Evolutionary conservation across 1,140 invertebrate species (phyloP).

Genomic region (Oryctes rhinoceros): DNA sequence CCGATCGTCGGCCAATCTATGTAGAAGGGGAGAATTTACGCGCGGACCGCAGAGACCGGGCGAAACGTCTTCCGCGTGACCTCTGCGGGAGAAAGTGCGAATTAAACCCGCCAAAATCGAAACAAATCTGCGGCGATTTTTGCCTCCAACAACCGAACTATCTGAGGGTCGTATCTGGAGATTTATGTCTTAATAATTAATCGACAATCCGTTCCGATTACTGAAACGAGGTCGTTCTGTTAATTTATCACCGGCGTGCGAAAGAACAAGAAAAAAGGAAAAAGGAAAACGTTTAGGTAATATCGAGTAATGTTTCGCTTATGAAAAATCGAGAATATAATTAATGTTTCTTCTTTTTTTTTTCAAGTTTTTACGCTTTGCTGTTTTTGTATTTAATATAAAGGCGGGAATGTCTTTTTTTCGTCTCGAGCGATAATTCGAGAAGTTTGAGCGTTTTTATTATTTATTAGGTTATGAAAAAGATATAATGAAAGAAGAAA

Average conservation of each 20-base stretch:
- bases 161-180: neutral
- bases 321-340: slow-evolving; percentile 12
- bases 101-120: slow-evolving; percentile 25
- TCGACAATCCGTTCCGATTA: slow-evolving; percentile 27
- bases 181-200: slow-evolving; percentile 38
- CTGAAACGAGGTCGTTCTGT: slow-evolving; percentile 7
- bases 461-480: no score
- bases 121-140: slow-evolving; percentile 23
- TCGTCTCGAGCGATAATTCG: no score
- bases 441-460: no score
- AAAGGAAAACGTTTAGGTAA: neutral
- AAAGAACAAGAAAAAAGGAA: neutral
- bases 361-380: neutral
- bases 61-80: slow-evolving; percentile 23
- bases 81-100: slow-evolving; percentile 29
- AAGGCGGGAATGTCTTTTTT: neutral
- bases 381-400: neutral
- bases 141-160: neutral
- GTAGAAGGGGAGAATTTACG: slow-evolving; percentile 8
- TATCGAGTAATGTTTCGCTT: neutral
- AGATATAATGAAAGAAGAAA: no score
- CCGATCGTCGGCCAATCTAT: neutral
- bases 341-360: neutral
- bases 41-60: neutral
- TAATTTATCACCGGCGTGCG: slow-evolving; percentile 11